phyloP scores from a whole-genome alignment of 2,888 invertebrate species.

The Xanthorhoe spadicearia region DNA sequence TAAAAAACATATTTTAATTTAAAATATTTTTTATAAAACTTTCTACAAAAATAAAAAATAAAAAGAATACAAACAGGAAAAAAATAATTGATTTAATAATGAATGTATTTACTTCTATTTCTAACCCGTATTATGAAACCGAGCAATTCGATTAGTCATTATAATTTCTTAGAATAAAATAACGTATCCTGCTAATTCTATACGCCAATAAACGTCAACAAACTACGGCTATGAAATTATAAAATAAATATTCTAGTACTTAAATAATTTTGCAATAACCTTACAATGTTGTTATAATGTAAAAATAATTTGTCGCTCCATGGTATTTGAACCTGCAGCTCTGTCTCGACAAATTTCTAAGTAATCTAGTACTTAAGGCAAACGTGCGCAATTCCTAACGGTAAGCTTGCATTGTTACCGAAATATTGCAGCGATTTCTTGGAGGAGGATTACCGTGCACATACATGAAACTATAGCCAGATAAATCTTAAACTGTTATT shows the following conservation, averaged over 20 bases:
- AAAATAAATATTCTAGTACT: neutral
- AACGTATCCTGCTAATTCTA: neutral
- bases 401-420: conserved; percentile 34
- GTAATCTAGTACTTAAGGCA: conserved; percentile 21
- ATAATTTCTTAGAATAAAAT: neutral
- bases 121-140: neutral
- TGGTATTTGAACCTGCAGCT: neutral
- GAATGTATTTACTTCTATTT: neutral
- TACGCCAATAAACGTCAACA: neutral
- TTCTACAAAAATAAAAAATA: too few relatives aligned
- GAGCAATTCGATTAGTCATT: neutral
- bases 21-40: too few relatives aligned
- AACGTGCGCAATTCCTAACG: conserved; percentile 32
- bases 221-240: neutral
- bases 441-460: conserved; percentile 1
- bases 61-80: too few relatives aligned
- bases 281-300: conserved; percentile 1
- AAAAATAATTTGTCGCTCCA: neutral
- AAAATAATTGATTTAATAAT: neutral
- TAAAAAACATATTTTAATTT: too few relatives aligned
- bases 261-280: neutral
- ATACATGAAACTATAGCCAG: neutral
- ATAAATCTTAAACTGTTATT: neutral
- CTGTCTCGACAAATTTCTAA: neutral
- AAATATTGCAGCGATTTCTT: conserved; percentile 32